These are phyloP conservation scores for Myripristis murdjan DNA, from an alignment of 2,797 vertebrate species.

Conservation along the genomic window DNA sequence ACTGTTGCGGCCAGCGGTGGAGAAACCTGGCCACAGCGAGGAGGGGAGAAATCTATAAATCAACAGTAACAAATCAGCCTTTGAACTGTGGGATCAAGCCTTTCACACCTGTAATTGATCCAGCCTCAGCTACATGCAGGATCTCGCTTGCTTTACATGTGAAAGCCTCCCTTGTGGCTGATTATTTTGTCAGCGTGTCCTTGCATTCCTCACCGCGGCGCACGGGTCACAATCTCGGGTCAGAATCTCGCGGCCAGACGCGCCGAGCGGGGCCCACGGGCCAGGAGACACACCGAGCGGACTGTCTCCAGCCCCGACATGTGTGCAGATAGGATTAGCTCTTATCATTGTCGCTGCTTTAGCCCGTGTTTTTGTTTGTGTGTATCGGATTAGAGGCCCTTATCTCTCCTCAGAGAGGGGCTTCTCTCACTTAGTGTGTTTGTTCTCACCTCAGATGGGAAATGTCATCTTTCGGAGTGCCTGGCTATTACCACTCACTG, in stretches of 20 bases:
- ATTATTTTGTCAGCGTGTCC: conserved; percentile 16
- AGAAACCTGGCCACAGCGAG: background rate
- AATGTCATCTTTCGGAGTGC: conserved; percentile 23
- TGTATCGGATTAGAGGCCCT: conserved; percentile 49
- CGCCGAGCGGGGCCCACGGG: conserved; percentile 30
- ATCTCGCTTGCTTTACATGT: too few species aligned
- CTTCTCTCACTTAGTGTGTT: conserved; percentile 24
- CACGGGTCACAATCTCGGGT: conserved; percentile 56
- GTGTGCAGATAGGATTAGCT: conserved; percentile 49
- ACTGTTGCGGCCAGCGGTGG: background rate
- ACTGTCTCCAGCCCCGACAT: conserved; percentile 40
- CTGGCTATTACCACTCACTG: conserved; percentile 21
- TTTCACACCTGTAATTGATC: conserved; percentile 19
- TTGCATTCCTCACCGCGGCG: conserved; percentile 47
- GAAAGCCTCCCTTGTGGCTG: conserved; percentile 33
- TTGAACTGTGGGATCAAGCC: background rate
- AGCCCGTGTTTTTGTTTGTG: conserved; percentile 41
- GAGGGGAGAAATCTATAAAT: too few species aligned
- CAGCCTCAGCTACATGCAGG: background rate
- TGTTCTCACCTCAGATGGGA: conserved; percentile 28
- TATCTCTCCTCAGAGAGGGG: conserved; percentile 24
- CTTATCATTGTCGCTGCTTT: conserved; percentile 35
- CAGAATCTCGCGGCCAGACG: conserved; percentile 43
- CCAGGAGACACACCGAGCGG: conserved; percentile 11
- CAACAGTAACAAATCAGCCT: conserved; percentile 14